Conservation (phyloP, 2,888 invertebrate species). For the Altica lythri region DNA sequence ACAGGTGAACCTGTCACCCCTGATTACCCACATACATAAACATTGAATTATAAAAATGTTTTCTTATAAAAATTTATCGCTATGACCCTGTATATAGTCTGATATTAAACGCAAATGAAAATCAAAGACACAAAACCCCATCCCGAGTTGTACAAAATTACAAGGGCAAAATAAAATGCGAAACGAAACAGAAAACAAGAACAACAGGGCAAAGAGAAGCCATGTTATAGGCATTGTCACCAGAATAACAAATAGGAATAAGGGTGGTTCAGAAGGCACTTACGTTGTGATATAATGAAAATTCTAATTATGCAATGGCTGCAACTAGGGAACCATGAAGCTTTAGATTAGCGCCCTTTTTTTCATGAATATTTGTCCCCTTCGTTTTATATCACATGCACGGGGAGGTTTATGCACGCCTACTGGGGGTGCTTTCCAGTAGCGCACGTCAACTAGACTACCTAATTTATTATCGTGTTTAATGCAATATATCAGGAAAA, state of each 20-base stretch:
- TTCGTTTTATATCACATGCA: too few species aligned
- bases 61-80: too few species aligned
- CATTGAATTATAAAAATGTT: too few species aligned
- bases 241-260: constrained; percentile 21
- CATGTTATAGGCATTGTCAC: constrained; percentile 15
- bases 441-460: too few species aligned
- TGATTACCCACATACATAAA: too few species aligned
- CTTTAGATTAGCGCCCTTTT: constrained; percentile 30
- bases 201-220: constrained; percentile 3
- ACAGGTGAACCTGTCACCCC: too few species aligned
- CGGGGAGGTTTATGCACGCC: constrained; percentile 20
- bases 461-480: too few species aligned
- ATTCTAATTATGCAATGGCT: constrained; percentile 39
- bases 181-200: constrained; percentile 5
- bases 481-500: too few species aligned
- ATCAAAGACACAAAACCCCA: too few species aligned
- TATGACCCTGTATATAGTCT: too few species aligned
- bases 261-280: constrained; percentile 20
- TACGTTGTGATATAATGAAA: constrained; percentile 36
- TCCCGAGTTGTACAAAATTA: too few species aligned
- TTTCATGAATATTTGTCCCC: constrained; percentile 30
- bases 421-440: constrained; percentile 12
- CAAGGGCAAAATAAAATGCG: constrained; percentile 2
- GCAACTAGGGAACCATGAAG: constrained; percentile 23
- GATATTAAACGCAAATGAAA: too few species aligned